Conservation (phyloP, 2,113 vertebrate species). For the Salvelinus sp. region DNA sequence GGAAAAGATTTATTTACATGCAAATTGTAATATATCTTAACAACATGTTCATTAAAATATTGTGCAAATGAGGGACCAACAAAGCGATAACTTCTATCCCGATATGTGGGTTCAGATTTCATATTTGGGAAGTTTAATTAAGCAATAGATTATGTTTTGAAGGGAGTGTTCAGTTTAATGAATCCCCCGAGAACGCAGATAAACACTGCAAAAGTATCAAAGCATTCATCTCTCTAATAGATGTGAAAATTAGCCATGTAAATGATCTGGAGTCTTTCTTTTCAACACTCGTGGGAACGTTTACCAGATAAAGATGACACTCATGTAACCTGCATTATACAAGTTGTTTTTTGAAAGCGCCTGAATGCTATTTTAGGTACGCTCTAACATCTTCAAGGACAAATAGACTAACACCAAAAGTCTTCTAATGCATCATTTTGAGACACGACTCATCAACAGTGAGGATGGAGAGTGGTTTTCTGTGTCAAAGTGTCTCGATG, state of each 20-base stretch:
- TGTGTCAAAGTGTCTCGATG: conserved; percentile 9
- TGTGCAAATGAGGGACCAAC: conserved; percentile 81
- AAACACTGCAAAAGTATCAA: conserved; percentile 95
- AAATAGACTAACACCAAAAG: conserved; percentile 61
- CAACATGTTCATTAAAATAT: conserved; percentile 84
- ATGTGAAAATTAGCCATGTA: conserved; percentile 92
- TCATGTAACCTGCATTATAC: conserved; percentile 72
- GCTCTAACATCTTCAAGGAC: conserved; percentile 64
- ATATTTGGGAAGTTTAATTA: conserved; percentile 98
- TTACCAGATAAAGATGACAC: conserved; percentile 74
- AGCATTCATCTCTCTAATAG: conserved; percentile 97
- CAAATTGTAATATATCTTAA: conserved; percentile 73
- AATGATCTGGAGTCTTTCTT: conserved; percentile 83
- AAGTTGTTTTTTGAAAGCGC: conserved; percentile 55
- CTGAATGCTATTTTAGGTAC: conserved; percentile 52
- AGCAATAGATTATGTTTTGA: conserved; percentile 99
- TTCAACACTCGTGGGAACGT: conserved; percentile 78
- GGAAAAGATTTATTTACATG: conserved; percentile 83
- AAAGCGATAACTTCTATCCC: conserved; percentile 85
- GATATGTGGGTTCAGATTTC: conserved; percentile 92
- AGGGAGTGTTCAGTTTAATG: conserved; percentile 94
- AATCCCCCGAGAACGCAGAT: conserved; percentile 91
- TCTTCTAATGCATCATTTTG: conserved; percentile 49
- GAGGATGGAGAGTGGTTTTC: conserved; percentile 3
- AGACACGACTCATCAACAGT: conserved; percentile 30